Evolutionary conservation across 2,797 vertebrate species (phyloP).

Genomic region (Gambusia yucatana): DNA sequence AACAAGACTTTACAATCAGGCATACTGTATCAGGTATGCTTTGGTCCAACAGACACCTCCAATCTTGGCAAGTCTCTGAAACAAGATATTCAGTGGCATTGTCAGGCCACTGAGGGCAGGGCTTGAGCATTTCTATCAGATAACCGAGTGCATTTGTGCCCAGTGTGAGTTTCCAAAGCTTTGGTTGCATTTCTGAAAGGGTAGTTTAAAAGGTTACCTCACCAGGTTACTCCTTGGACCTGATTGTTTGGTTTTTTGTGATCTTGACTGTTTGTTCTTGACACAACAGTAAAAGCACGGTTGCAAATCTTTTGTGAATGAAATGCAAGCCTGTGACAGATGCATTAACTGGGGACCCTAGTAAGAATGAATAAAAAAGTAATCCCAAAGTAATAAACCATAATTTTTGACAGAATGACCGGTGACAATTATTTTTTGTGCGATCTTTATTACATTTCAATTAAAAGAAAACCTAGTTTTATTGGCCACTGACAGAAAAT

Average conservation of each 20-base stretch:
- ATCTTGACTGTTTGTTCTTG: constrained; percentile 58
- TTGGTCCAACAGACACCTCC: constrained; percentile 56
- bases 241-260: constrained; percentile 46
- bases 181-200: constrained; percentile 74
- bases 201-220: constrained; percentile 66
- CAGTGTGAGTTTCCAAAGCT: constrained; percentile 68
- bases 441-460: background rate
- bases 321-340: background rate
- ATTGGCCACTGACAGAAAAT: background rate
- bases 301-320: constrained; percentile 24
- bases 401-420: background rate
- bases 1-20: constrained; percentile 56
- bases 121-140: constrained; percentile 71
- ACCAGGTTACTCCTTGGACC: constrained; percentile 50
- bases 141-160: constrained; percentile 69
- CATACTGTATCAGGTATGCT: constrained; percentile 74
- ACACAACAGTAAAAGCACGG: constrained; percentile 19
- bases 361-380: background rate
- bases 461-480: background rate
- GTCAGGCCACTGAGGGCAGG: constrained; percentile 70
- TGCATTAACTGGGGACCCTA: background rate
- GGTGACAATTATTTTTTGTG: background rate
- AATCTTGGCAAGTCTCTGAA: constrained; percentile 66
- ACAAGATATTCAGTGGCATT: constrained; percentile 71
- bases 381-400: background rate